Evolutionary conservation across 2,888 invertebrate genomes (phyloP), one percentile per base, ranked within the genome.

Genomic region (Noctua janthina): DNA sequence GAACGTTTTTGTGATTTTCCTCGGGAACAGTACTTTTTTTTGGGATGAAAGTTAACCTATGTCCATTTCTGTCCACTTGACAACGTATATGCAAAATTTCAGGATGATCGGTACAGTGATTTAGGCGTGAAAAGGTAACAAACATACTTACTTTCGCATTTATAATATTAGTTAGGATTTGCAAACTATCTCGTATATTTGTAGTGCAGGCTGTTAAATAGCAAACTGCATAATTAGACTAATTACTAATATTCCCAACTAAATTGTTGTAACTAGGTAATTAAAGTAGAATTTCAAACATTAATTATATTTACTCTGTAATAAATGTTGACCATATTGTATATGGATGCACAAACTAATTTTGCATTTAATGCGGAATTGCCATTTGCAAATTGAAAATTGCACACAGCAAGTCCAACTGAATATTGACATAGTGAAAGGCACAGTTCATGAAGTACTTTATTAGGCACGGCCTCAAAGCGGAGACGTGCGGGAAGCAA

Each of bases 251-350:
- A 70, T 81, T 51, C 5, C 46, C 8, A 56, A 6, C 20, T 54
- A 35, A 64, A 74, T 82, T 64, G 83, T 82, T 82, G 49, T 5
- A 74, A 75, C 66, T 29, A 66, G 43, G 59, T n/a, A 46, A 62
- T 72, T 82, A n/a, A 7, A n/a, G n/a, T 51, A 10, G 23, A 17
- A n/a, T 35, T 80, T 43, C n/a, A 13, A 62, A 51, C n/a, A 15
- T 20, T 35, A 17, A 51, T 35, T 35, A 35, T 62, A 49, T 81
- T 81, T 62, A 51, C 51, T 54, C 2, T 17, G 39, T 39, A 56
- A 56, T 51, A 17, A 43, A 78, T 43, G 15, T 59, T 20, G 5
- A n/a, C 15, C 7, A 49, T 62, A 62, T 78, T 39, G 23, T 23
- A 11, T 73, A 15, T n/a, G n/a, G n/a, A n/a, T 46, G 17, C 8